Conservation (phyloP, 2,113 vertebrate genomes). For the Carollia perspicillata region DNA sequence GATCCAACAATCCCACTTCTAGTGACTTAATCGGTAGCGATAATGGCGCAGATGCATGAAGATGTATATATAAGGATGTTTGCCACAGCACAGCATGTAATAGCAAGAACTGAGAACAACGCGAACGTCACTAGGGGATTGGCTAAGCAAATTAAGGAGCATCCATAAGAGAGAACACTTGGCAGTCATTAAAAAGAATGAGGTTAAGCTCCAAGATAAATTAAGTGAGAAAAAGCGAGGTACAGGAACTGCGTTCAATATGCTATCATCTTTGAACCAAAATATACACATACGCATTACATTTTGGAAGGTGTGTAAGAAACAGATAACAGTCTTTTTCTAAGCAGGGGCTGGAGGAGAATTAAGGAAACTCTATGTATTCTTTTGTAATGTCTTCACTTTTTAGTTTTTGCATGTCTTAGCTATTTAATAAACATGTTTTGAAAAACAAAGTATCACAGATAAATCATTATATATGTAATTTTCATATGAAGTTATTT, state of each 20-base stretch:
- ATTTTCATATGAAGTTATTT: not conserved
- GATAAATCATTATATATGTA: not conserved
- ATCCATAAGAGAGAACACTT: not conserved
- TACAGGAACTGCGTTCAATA: not conserved
- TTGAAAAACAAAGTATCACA: not conserved
- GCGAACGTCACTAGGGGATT: not conserved
- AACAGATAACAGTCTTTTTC: not conserved
- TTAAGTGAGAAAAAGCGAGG: not conserved
- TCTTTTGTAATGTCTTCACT: not conserved
- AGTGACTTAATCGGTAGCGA: not conserved
- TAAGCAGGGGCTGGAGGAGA: not conserved
- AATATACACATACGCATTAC: not conserved
- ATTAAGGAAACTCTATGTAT: not conserved
- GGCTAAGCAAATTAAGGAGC: not conserved
- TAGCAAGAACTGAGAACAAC: not conserved
- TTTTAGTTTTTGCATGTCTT: not conserved
- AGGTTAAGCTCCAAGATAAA: not conserved
- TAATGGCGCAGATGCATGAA: not conserved
- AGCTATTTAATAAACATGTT: not conserved
- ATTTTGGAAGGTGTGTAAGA: not conserved
- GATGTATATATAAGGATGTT: not conserved
- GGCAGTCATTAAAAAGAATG: not conserved
- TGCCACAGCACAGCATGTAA: not conserved
- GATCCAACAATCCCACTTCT: not conserved
- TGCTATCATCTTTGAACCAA: not conserved